A percentile compares a stretch with the other conserved stretches of the same genome.
phyloP scores from a whole-genome alignment of 2,797 vertebrate genomes.

The Myripristis jacobus region DNA sequence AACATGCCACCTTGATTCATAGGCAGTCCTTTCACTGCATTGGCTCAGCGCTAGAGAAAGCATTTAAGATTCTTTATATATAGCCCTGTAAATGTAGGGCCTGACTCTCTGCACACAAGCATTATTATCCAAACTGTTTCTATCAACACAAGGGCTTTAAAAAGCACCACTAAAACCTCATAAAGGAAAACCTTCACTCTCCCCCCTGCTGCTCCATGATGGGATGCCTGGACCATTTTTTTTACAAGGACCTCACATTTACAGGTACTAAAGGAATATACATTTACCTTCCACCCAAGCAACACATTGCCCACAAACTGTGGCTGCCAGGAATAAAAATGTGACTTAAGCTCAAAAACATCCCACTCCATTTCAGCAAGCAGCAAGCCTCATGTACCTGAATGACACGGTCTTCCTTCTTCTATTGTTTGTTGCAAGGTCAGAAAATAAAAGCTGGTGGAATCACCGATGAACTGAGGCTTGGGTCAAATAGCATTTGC shows the following conservation, averaged over 20 bases:
- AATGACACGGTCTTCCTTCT: not conserved
- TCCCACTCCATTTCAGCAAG: not conserved
- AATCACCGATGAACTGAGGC: not conserved
- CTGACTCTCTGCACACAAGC: slow-evolving; percentile 22
- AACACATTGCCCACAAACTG: slow-evolving; percentile 32
- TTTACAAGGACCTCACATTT: slow-evolving; percentile 61
- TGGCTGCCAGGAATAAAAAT: not conserved
- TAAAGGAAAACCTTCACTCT: slow-evolving; percentile 39
- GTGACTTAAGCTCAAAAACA: not conserved
- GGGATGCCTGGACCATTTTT: slow-evolving; percentile 17
- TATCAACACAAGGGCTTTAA: slow-evolving; percentile 40
- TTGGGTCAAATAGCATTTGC: not conserved
- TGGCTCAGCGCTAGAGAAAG: slow-evolving; percentile 43
- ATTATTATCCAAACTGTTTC: slow-evolving; percentile 48
- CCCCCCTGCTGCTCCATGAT: slow-evolving; percentile 39
- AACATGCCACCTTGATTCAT: slow-evolving; percentile 42
- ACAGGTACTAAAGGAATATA: slow-evolving; percentile 53
- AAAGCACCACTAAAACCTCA: slow-evolving; percentile 45
- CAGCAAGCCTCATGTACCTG: not conserved
- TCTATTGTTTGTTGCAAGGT: not conserved
- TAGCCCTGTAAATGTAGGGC: slow-evolving; percentile 38
- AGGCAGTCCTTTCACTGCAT: not conserved
- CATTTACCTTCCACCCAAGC: slow-evolving; percentile 28
- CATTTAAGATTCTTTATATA: slow-evolving; percentile 33
- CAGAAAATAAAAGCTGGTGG: not conserved